Evolutionary conservation across 2,888 invertebrate species (phyloP), one percentile per base, ranked within the genome.

Genomic region (Ophonus ardosiacus): DNA sequence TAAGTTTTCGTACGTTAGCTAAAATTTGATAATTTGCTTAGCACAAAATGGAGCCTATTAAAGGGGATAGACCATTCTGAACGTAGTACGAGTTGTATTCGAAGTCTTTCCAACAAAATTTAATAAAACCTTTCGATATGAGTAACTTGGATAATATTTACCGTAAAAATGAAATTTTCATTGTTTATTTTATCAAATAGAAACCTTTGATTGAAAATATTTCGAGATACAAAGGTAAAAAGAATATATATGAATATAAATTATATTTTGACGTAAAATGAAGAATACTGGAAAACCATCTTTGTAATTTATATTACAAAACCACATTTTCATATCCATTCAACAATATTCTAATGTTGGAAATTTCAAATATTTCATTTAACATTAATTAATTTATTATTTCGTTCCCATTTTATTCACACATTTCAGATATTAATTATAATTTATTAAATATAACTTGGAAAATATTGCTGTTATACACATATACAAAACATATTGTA

Each of bases 31-130:
- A 76, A 83, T 76, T 74, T 76, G 21, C 40, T 83, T 61, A 76
- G 21, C 68, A 76, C 83, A 83, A 83, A 83, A 83, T 83, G 83
- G 83, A 59, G 76, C 15, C 61, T 15, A 51, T 83, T 83, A 83
- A 83, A 83, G 83, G 61, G 61, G 83, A 83, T 83, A 59, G 38
- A 76, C 40, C 56, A 76, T n/a, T 76, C 6, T 18, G 13, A 76
- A 38, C n/a, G 68, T 8, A 51, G 43, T 51, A 13, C 31, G 31
- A 31, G 43, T 51, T 13, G 7, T 8, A 13, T 6, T 51, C 43
- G 43, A 13, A 31, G 10, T 10, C 43, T 51, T 10, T 65, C 8
- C 17, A 65, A 65, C 24, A 18, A 65, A 65, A 18, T 65, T 65
- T 24, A 65, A 24, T 59, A 59, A 65, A 65, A 65, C 13, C 18